Conservation (phyloP, 2,113 vertebrate genomes). For the Hoplias malabaricus region DNA sequence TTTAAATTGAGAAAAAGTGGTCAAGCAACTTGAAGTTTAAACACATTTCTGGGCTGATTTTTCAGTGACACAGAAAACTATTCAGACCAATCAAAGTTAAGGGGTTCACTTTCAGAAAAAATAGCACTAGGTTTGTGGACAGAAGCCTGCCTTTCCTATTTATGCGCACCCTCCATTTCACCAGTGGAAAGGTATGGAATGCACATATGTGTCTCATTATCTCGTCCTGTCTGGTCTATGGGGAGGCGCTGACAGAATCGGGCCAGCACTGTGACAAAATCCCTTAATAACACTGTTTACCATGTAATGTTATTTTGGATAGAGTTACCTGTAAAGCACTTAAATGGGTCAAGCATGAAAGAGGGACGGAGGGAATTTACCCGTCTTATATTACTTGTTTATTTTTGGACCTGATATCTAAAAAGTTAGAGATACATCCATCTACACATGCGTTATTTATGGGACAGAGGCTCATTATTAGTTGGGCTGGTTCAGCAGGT, state of each 20-base stretch:
- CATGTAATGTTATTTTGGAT: conserved; percentile 15
- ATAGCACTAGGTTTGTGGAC: background rate
- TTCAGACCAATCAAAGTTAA: background rate
- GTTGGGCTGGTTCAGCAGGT: conserved; percentile 3
- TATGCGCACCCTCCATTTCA: background rate
- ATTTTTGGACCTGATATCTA: conserved; percentile 31
- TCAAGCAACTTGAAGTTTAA: background rate
- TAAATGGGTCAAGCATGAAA: conserved; percentile 61
- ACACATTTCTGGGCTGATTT: background rate
- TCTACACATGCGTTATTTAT: background rate
- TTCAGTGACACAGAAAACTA: background rate
- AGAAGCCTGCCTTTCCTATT: background rate
- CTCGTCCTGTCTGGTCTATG: conserved; percentile 57
- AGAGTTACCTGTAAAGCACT: conserved; percentile 52
- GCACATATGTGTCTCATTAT: conserved; percentile 26
- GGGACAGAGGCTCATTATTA: background rate
- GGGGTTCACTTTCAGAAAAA: background rate
- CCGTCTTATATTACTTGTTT: background rate
- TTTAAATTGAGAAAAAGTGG: too few species aligned
- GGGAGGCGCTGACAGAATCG: conserved; percentile 68
- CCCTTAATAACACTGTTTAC: conserved; percentile 56
- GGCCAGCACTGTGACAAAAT: conserved; percentile 59
- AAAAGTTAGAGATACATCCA: background rate
- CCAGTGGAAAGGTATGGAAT: background rate
- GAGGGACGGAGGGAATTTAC: background rate